Conservation (phyloP, 2,888 invertebrate species). For the Xiphydria camelus region DNA sequence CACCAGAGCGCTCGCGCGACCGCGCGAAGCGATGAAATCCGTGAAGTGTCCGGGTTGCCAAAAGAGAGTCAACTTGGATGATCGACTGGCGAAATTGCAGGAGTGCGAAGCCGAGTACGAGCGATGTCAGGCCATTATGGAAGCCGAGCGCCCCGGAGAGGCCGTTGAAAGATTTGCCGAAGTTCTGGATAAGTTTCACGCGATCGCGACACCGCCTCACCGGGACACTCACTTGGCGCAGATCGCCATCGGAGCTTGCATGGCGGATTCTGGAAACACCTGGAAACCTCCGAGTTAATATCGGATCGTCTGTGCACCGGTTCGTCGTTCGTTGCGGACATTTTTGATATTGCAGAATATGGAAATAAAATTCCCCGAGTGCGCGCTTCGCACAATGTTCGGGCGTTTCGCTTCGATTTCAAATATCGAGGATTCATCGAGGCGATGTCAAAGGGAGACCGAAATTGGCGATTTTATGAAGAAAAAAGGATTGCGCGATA, state of each 20-base stretch:
- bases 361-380: no score
- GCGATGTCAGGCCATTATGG: slow-evolving; percentile 59
- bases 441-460: no score
- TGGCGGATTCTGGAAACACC: slow-evolving; percentile 63
- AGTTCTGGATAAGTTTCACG: slow-evolving; percentile 66
- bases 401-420: no score
- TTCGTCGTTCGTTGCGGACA: no score
- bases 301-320: no score
- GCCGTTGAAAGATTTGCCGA: slow-evolving; percentile 63
- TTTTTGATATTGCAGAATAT: no score
- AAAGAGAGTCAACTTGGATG: slow-evolving; percentile 58
- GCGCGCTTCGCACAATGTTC: no score
- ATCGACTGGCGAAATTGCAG: slow-evolving; percentile 54
- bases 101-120: slow-evolving; percentile 61
- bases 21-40: slow-evolving; percentile 49
- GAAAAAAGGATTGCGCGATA: no score
- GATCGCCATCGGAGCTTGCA: slow-evolving; percentile 70
- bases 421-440: no score
- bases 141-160: slow-evolving; percentile 60
- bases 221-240: slow-evolving; percentile 71
- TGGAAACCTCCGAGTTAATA: no score
- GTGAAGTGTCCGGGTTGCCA: slow-evolving; percentile 62
- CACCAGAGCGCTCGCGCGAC: slow-evolving; percentile 57
- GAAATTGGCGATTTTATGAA: no score
- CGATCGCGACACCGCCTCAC: slow-evolving; percentile 68